phyloP scores from a whole-genome alignment of 2,113 vertebrate genomes.

The Cryptomyrus ogoouensis region DNA sequence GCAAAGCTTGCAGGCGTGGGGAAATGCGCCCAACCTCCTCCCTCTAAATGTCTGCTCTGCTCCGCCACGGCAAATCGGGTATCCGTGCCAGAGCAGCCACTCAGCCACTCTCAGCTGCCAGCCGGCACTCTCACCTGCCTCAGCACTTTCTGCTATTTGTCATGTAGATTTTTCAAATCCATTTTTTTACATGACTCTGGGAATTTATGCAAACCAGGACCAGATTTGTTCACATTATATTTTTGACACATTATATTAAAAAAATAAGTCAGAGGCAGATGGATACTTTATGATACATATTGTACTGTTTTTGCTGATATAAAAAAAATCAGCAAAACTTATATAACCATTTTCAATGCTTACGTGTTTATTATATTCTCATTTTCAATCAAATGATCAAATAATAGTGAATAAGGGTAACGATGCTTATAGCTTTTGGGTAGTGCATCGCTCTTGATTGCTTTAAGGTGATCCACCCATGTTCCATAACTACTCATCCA shows the following conservation, averaged over 20 bases:
- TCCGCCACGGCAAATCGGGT: background rate
- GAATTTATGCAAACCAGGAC: background rate
- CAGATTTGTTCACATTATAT: background rate
- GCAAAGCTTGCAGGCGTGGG: conserved; percentile 49
- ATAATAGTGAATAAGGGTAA: background rate
- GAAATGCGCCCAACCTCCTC: background rate
- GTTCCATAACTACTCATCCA: background rate
- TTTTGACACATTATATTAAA: background rate
- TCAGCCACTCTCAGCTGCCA: background rate
- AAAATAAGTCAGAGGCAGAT: background rate
- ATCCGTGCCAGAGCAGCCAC: background rate
- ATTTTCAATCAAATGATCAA: background rate
- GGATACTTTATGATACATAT: background rate
- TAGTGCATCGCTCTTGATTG: background rate
- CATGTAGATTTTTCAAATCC: background rate
- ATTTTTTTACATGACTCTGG: background rate
- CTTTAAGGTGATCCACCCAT: background rate
- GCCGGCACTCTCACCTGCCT: background rate
- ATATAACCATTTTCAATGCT: background rate
- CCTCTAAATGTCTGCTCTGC: background rate
- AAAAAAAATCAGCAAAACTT: background rate
- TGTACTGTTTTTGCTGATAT: background rate
- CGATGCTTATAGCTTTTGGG: background rate
- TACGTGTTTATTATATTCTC: background rate
- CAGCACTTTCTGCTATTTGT: background rate